Evolutionary conservation across 2,888 invertebrate genomes (phyloP), one percentile per base, ranked within the genome.

Genomic region (Parelbella ahira): DNA sequence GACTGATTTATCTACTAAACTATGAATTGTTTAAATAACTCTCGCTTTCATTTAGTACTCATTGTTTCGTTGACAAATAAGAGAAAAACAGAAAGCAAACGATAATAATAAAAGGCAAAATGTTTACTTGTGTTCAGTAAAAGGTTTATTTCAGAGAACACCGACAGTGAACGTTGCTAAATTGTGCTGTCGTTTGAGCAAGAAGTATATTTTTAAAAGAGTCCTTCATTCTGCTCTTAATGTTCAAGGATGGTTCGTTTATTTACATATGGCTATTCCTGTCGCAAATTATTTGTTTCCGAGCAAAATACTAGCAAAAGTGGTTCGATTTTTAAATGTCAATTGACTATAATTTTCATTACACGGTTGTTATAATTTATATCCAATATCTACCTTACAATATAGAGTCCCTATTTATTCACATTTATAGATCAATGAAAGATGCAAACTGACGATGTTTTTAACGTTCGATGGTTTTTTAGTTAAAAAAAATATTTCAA

Each of bases 131-230:
- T 58, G 51, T 57, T 50, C 49, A 51, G 50, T 47, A 56, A 55
- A 60, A 59, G 62, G 63, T 61, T 67, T 64, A 63, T 64, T 59
- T 55, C 54, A 46, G 58, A 56, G 57, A 68, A 66, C 56, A 54
- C 54, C 56, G 53, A 56, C 62, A 54, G 46, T 60, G 60, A 64
- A 62, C 57, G 57, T 62, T 54, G 54, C 53, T 38, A 67, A 66
- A 63, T 63, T 59, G 58, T 58, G 51, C 54, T 53, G 56, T 55
- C 56, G 57, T 60, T 69, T 62, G 59, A 59, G 55, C 54, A 53
- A 54, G 47, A 45, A 49, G 54, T 57, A 51, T 56, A 55, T 55
- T 59, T 58, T 55, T 54, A 58, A 60, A 59, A 51, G 55, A 54
- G 58, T 55, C 56, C 54, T 56, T 63, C 61, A 63, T 68, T 61